Base-by-base conservation (phyloP, 1,140 invertebrate genomes). In the Caerostris extrusa region DNA sequence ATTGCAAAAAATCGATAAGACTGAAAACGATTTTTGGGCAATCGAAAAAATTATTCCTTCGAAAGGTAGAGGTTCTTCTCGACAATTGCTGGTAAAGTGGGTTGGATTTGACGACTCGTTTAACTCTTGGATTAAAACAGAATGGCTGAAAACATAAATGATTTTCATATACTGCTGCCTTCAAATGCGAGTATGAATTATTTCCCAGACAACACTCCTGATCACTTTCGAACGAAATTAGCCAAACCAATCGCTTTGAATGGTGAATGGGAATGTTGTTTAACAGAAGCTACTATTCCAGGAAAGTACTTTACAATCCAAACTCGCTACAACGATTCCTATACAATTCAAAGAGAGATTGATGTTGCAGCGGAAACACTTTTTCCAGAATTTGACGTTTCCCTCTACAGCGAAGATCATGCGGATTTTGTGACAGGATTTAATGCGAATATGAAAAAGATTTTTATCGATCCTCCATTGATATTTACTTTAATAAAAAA, bases 61-160 rank as follows among this genome's bases (percentile, higher is more conserved):
- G 3, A 5, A 2, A 67, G 64, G 64, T 34, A 88, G 7, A n/a
- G 86, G 86, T 19, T 14, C 57, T 2, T 7, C 14, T 1, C 57
- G 60, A 3, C 2, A 69, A 5, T 67, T 56, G 14, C 69, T 69
- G 1, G 61, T 90, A 57, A 90, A 90, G 64, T 90, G 88, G 88
- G n/a, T 34, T 5, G 88, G 88, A 17, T 90, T 55, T 71, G 53
- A 67, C 17, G 53, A 90, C 17, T n/a, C 7, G 2, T 71, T 69
- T 19, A 90, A 90, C 56, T 53, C 19, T 58, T 91, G 89, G 89
- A 58, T 91, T 50, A 67, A 71, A 56, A 50, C 61, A 69, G 58
- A 6, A 90, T 71, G 19, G 67, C 50, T 90, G 53, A 67, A 90
- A n/a, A n/a, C n/a, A 56, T 71, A 50, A 71, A 56, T 12, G 67